Conservation (phyloP, 1,140 invertebrate species). For the Calephelis nemesis region DNA sequence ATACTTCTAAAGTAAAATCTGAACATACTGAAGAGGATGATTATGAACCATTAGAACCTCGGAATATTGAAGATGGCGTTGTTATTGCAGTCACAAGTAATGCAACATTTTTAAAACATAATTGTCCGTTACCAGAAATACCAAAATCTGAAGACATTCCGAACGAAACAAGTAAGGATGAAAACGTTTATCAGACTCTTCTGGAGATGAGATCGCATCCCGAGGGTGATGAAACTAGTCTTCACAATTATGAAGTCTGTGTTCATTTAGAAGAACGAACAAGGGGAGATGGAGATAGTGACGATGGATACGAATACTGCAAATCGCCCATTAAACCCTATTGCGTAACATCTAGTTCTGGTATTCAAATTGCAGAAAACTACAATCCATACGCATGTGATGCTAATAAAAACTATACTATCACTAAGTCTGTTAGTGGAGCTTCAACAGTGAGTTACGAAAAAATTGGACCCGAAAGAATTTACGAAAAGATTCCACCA, state of each 20-base stretch:
- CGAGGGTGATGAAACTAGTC: conserved; percentile 69
- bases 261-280: conserved; percentile 65
- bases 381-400: conserved; percentile 46
- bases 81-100: conserved; percentile 60
- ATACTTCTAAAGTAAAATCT: conserved; percentile 55
- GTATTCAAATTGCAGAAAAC: conserved; percentile 66
- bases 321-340: conserved; percentile 70
- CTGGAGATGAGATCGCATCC: conserved; percentile 69
- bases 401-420: conserved; percentile 53
- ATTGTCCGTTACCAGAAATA: conserved; percentile 76
- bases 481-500: conserved; percentile 73
- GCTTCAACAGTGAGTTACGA: conserved; percentile 75
- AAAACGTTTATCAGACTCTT: conserved; percentile 73
- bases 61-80: conserved; percentile 49
- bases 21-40: conserved; percentile 60
- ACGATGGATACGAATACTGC: conserved; percentile 76
- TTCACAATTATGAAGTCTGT: conserved; percentile 75
- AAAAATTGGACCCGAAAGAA: conserved; percentile 70
- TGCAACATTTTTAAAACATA: conserved; percentile 55
- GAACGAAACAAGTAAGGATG: conserved; percentile 32
- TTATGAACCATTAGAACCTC: conserved; percentile 72
- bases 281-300: conserved; percentile 67
- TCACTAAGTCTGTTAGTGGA: conserved; percentile 69
- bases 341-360: conserved; percentile 61
- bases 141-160: conserved; percentile 43